These are phyloP conservation scores for Sisyra terminalis DNA, from an alignment of 2,888 invertebrate species.

Conservation along the genomic window DNA sequence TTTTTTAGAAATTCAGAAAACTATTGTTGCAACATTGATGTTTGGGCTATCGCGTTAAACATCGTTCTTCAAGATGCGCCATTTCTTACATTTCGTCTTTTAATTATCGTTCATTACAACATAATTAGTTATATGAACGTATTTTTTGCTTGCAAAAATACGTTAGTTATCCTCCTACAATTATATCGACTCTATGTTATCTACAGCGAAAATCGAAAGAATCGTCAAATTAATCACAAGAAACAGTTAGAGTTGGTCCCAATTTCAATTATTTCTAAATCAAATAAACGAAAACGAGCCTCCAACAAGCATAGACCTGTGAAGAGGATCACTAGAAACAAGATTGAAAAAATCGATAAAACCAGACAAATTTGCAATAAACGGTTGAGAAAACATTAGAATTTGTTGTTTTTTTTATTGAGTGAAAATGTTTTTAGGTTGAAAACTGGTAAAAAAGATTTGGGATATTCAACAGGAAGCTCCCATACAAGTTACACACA, in stretches of 20 bases:
- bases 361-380: too few relatives aligned
- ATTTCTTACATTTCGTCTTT: slow-evolving; percentile 68
- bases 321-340: neutral
- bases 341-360: too few relatives aligned
- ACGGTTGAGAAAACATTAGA: too few relatives aligned
- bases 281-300: too few relatives aligned
- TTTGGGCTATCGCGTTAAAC: slow-evolving; percentile 77
- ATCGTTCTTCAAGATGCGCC: slow-evolving; percentile 78
- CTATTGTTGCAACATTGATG: slow-evolving; percentile 75
- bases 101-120: slow-evolving; percentile 73
- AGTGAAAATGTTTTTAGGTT: slow-evolving; percentile 9
- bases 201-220: slow-evolving; percentile 46
- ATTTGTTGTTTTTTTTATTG: too few relatives aligned
- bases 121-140: slow-evolving; percentile 92
- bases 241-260: slow-evolving; percentile 25
- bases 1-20: slow-evolving; percentile 29
- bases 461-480: slow-evolving; percentile 51
- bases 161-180: slow-evolving; percentile 73
- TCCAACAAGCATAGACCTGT: neutral
- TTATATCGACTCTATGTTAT: slow-evolving; percentile 71
- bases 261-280: slow-evolving; percentile 35
- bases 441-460: slow-evolving; percentile 35
- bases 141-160: slow-evolving; percentile 88
- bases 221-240: slow-evolving; percentile 21
- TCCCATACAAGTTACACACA: slow-evolving; percentile 33